phyloP scores from a whole-genome alignment of 2,888 invertebrate species.

The Philereme vetulata region DNA sequence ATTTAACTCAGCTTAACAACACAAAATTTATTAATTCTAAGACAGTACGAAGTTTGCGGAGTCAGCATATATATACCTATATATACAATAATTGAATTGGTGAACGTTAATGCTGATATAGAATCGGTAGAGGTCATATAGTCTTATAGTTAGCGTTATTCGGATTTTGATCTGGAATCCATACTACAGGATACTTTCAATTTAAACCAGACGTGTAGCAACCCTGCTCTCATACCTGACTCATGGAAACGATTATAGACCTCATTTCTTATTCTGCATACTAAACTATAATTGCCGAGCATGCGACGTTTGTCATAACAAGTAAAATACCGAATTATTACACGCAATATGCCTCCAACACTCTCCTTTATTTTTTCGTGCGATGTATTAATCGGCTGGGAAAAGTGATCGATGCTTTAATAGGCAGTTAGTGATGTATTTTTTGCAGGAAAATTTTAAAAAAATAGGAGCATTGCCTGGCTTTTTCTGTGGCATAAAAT shows the following conservation, averaged over 20 bases:
- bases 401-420: conserved; percentile 50
- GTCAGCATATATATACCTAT: too few relatives aligned
- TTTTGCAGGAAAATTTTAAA: conserved; percentile 1
- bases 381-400: conserved; percentile 52
- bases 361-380: conserved; percentile 52
- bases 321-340: conserved; percentile 68
- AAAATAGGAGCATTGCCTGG: conserved; percentile 10
- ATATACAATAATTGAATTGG: too few relatives aligned
- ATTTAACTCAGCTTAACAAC: too few relatives aligned
- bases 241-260: conserved; percentile 70
- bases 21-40: too few relatives aligned
- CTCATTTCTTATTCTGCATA: conserved; percentile 73
- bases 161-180: too few relatives aligned
- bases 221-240: conserved; percentile 51
- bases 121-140: too few relatives aligned
- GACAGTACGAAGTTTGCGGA: too few relatives aligned
- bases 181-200: not conserved
- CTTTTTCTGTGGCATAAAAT: conserved; percentile 7
- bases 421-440: conserved; percentile 27
- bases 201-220: conserved; percentile 8
- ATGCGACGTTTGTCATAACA: conserved; percentile 70
- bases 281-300: conserved; percentile 63
- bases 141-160: too few relatives aligned
- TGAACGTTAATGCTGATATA: too few relatives aligned
- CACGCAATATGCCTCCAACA: conserved; percentile 70